Evolutionary conservation across 2,888 invertebrate species (phyloP), one percentile per base, ranked within the genome.

Genomic region (Micoletzkya japonica): DNA sequence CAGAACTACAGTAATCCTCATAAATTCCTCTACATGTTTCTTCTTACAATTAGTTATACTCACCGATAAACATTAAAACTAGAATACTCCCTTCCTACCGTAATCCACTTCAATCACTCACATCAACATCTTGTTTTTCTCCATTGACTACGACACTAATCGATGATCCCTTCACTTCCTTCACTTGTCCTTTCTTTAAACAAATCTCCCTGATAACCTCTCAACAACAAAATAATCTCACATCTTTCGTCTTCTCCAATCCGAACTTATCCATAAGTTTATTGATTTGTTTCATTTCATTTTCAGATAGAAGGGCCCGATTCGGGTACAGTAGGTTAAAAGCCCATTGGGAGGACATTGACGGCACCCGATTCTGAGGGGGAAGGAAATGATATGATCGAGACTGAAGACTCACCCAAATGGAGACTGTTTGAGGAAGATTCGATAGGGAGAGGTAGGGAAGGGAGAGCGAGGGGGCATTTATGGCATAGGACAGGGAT

Each of bases 371-470:
- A 86, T 92, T 90, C 93, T 94, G 88, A 61, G 88, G n/a, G n/a
- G n/a, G n/a, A n/a, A n/a, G n/a, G n/a, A n/a, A n/a, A n/a, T n/a
- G n/a, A 14, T 50, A 2, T 10, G 28, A 14, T n/a, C 2, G 24
- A 52, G n/a, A 17, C 1, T 7, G 17, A 44, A 17, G 57, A 24
- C 86, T 87, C 88, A 90, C 92, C 90, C 93, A 82, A 73, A 93
- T 89, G 73, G 88, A 86, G 3, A 91, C 91, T 37, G 91, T 90
- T 4, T 89, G 86, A 0, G 88, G 87, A 61, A 95, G 86, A 87
- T 94, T 67, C 14, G 57, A 93, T 1, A 94, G 86, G 0, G 96
- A 95, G 86, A 95, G 95, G 87, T 95, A 93, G 0, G 94, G 94
- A 71, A 96, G 87, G 70, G 91, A 44, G 17, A 74, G 70, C 20